Evolutionary conservation across 2,888 invertebrate genomes (phyloP), one percentile per base, ranked within the genome.

Genomic region (Catocala sponsa): DNA sequence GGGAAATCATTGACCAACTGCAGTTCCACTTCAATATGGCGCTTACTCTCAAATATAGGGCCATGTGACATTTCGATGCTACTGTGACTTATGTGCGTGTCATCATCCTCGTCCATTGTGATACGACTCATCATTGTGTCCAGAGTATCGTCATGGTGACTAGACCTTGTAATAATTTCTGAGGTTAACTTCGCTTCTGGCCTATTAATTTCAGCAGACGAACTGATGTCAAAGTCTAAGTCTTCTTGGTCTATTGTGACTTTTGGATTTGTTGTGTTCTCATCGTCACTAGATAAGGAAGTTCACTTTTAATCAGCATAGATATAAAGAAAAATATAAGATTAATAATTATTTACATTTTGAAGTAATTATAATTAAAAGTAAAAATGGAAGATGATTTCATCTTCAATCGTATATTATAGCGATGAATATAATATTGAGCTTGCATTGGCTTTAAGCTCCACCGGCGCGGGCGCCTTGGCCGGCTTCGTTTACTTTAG

Each of bases 241-340:
- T 98, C 98, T 83, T 98, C 98, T 88, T 97, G 97, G 73, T 97
- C 97, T 54, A 97, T 96, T 33, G 97, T 97, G 0, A 98, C 98
- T 81, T 97, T 92, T 32, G 98, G 98, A 92, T 98, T 98, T 6
- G 95, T 96, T 42, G 95, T 92, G 58, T 85, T 95, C 69, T 96
- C 97, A 38, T 95, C 96, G 63, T 97, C 97, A 81, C 97, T 97
- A 76, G 15, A 79, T 81, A 25, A 4, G 4, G 1, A 25, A 25
- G 1, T 25, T 25, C 4, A 25, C 25, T 25, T 25, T 62, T 33
- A 11, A 15, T 15, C 15, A 15, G 15, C 15, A 15, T 15, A n/a
- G n/a, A n/a, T n/a, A 15, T 15, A 2, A 15, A 15, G 2, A 15
- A 15, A 0, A 15, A 15, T 1, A 15, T 15, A 15, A 15, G 15